Conservation (phyloP, 2,113 vertebrate species). For the Lophius piscatorius region DNA sequence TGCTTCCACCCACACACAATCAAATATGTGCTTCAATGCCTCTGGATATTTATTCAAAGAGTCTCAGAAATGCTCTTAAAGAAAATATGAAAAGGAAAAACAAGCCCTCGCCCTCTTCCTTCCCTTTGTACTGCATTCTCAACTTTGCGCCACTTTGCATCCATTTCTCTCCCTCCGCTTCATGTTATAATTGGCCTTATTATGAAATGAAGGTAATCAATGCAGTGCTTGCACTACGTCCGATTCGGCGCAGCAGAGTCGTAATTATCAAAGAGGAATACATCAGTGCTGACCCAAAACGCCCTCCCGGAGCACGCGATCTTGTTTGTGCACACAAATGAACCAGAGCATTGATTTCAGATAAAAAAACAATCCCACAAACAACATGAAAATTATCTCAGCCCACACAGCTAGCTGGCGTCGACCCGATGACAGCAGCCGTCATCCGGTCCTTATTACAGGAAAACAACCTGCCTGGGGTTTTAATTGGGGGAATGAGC, state of each 20-base stretch:
- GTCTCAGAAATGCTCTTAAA: too few species aligned
- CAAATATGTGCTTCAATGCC: too few species aligned
- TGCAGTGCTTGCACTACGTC: constrained; percentile 47
- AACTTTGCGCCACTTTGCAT: constrained; percentile 17
- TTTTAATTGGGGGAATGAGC: constrained; percentile 71
- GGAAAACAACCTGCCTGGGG: constrained; percentile 57
- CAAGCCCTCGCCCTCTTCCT: constrained; percentile 9
- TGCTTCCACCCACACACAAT: too few species aligned
- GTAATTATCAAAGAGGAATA: constrained; percentile 74
- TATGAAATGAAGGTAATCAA: constrained; percentile 74
- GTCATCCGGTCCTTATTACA: constrained; percentile 66
- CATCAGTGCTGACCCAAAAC: constrained; percentile 40
- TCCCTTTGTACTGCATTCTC: constrained; percentile 6
- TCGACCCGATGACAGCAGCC: constrained; percentile 41
- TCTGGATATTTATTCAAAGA: too few species aligned
- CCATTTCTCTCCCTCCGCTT: constrained; percentile 28
- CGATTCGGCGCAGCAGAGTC: constrained; percentile 47
- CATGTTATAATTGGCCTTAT: constrained; percentile 69
- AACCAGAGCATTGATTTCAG: constrained; percentile 48
- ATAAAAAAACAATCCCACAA: constrained; percentile 44
- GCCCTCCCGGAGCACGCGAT: constrained; percentile 26
- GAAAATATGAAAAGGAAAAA: constrained; percentile 10
- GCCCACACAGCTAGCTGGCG: constrained; percentile 49
- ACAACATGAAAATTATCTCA: constrained; percentile 47
- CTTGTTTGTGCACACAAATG: constrained; percentile 17